Conservation (phyloP, 1,140 invertebrate genomes). For the Nephotettix cincticeps region DNA sequence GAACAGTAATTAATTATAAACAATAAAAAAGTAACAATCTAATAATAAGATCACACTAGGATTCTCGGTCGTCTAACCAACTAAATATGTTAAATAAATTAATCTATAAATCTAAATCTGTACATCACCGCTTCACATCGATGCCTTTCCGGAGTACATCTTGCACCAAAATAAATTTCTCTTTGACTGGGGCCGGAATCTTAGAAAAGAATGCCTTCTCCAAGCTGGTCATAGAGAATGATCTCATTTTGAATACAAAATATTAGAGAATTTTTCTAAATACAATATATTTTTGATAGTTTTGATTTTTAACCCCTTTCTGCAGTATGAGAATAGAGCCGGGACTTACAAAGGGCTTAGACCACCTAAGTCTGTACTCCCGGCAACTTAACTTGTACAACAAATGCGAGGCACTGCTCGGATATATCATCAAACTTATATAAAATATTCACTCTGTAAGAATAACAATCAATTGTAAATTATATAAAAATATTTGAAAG, state of each 20-base stretch:
- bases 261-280: too few species aligned
- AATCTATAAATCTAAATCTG: conserved; percentile 16
- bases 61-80: neutral
- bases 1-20: conserved; percentile 15
- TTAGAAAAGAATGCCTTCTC: conserved; percentile 16
- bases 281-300: neutral
- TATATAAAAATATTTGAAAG: too few species aligned
- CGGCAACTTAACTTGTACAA: neutral
- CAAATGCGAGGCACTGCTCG: neutral
- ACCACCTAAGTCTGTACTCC: neutral
- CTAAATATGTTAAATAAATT: conserved; percentile 15
- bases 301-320: neutral
- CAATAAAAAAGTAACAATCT: conserved; percentile 19
- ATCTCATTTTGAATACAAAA: neutral
- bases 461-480: too few species aligned
- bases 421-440: neutral
- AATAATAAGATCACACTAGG: conserved; percentile 21
- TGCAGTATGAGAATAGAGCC: neutral
- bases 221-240: neutral
- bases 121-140: neutral
- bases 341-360: neutral
- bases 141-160: neutral
- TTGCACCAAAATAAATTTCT: conserved; percentile 15
- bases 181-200: neutral
- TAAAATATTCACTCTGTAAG: too few species aligned